Base-by-base conservation (phyloP, 2,113 vertebrate species). In the Lanius collurio region DNA sequence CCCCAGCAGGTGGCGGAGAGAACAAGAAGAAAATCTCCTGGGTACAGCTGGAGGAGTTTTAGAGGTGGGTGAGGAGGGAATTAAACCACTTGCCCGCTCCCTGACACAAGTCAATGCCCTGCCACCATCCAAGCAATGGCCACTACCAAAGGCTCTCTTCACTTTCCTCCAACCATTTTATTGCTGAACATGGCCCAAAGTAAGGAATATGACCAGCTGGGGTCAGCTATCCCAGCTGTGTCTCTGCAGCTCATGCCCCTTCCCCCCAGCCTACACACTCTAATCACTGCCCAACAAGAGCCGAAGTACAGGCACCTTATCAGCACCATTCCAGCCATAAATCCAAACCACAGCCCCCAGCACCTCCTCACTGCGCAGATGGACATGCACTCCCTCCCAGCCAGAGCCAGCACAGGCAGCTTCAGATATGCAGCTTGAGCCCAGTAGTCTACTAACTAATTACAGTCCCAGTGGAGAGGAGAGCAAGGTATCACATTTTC, bases 351-450 rank as follows among this genome's bases (percentile, higher is more conserved):
- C 69, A 68, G 69, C 24, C 11, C 31, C 62, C 15, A 37, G 74
- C 69, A 60, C 18, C 28, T 2, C 5, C 4, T 2, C 2, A 1
- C 31, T 39, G 42, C 65, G 18, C 1, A 1, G 8, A 26, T 6
- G 7, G n/a, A 44, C 30, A 14, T 0, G 3, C 33, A 4, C 35
- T 28, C 53, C 60, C 10, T 3, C 44, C 65, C 76, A 31, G 23
- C 37, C 65, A 59, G 26, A n/a, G 21, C 21, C 35, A 49, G 24
- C 4, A 63, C 18, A 73, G 35, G 35, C 17, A 68, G 4, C 31
- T 37, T 27, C 33, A 57, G 30, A 14, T 0, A 6, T 0, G 0
- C 46, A 73, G 47, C 63, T 37, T 11, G 10, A 73, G 59, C 22
- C 10, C 44, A 33, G 44, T 0, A n/a, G 23, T 46, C 56, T 13